Percentiles rank a stretch among this genome's conserved stretches.
These are phyloP conservation scores for Drosophila lowei DNA, from an alignment of 1,140 invertebrate species.

Conservation along the genomic window DNA sequence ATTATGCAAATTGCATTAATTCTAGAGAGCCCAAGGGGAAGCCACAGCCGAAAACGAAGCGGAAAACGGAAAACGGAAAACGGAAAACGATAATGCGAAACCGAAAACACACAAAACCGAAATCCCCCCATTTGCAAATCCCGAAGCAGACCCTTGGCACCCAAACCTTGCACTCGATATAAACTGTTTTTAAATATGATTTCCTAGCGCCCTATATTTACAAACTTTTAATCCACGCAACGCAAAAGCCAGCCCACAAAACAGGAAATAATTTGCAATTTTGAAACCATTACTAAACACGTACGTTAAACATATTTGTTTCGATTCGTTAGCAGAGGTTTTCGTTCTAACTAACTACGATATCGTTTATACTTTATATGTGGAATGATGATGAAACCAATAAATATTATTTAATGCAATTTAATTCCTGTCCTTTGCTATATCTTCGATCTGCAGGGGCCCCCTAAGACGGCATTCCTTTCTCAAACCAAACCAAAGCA, in stretches of 20 bases:
- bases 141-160: conserved; percentile 22
- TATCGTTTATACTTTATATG: conserved; percentile 44
- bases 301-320: conserved; percentile 36
- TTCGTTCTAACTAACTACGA: conserved; percentile 46
- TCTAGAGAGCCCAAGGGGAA: conserved; percentile 48
- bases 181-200: conserved; percentile 4
- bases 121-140: conserved; percentile 10
- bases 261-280: neutral
- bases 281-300: conserved; percentile 26
- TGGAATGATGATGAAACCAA: conserved; percentile 64
- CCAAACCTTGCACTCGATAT: conserved; percentile 4
- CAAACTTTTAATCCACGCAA: neutral
- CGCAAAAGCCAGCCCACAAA: too few species aligned
- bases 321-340: conserved; percentile 39
- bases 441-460: too few species aligned
- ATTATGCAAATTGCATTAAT: conserved; percentile 73
- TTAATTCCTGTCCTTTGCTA: conserved; percentile 3
- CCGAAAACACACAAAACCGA: conserved; percentile 3
- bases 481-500: neutral
- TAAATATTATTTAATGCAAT: conserved; percentile 80
- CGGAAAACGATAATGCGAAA: conserved; percentile 2
- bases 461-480: neutral
- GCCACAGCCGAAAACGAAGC: conserved; percentile 7
- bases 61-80: too few species aligned
- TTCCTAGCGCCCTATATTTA: neutral